These are phyloP conservation scores for Drosophila nr. perissopoda DNA, from an alignment of 2,888 invertebrate genomes.

Conservation along the genomic window DNA sequence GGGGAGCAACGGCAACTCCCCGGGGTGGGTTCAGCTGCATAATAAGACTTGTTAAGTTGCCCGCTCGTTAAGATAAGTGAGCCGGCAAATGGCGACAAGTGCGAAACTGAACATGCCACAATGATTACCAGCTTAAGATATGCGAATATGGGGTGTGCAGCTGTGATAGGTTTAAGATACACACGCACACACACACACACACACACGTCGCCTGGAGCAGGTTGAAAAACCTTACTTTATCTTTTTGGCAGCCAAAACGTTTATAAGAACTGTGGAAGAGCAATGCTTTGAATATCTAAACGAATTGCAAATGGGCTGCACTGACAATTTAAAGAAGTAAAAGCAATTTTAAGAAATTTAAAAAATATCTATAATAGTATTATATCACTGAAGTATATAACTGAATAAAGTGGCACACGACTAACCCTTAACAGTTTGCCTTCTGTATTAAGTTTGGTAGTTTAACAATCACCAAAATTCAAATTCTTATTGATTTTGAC, in stretches of 20 bases:
- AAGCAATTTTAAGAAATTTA: not conserved
- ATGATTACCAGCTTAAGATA: slow-evolving; percentile 70
- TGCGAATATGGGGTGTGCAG: slow-evolving; percentile 43
- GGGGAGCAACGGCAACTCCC: slow-evolving; percentile 18
- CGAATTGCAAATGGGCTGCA: slow-evolving; percentile 13
- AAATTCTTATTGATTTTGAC: not conserved
- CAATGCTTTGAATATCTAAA: slow-evolving; percentile 29
- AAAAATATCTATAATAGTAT: not conserved
- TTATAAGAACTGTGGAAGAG: slow-evolving; percentile 7
- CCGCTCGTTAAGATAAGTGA: slow-evolving; percentile 79
- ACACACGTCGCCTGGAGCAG: slow-evolving; percentile 12
- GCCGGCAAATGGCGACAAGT: slow-evolving; percentile 78
- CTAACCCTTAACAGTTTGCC: too few species aligned
- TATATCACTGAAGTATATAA: not conserved
- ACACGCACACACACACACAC: not conserved
- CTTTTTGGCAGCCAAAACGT: not conserved
- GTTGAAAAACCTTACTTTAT: slow-evolving; percentile 12
- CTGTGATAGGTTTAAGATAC: slow-evolving; percentile 9
- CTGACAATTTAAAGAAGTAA: not conserved
- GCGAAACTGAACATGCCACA: slow-evolving; percentile 68
- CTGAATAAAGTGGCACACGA: not conserved
- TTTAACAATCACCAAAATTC: not conserved
- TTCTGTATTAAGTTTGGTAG: not conserved
- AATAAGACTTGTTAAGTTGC: slow-evolving; percentile 79
- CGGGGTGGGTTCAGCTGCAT: slow-evolving; percentile 67